These are phyloP conservation scores for Teleopsis dalmanni DNA, from an alignment of 1,140 invertebrate genomes.

Conservation along the genomic window DNA sequence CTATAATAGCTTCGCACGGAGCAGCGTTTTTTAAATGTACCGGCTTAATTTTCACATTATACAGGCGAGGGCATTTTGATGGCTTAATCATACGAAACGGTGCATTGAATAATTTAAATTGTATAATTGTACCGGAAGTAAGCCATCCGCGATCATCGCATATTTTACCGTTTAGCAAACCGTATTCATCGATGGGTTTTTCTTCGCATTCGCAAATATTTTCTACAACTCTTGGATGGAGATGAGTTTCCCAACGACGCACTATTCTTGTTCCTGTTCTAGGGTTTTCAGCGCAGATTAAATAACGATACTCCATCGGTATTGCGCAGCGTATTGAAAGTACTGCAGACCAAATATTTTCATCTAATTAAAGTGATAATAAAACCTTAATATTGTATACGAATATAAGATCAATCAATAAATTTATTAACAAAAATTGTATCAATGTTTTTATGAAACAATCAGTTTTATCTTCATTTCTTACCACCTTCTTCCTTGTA, in stretches of 20 bases:
- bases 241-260: conserved; percentile 76
- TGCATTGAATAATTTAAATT: conserved; percentile 76
- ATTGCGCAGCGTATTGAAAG: conserved; percentile 54
- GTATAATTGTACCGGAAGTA: conserved; percentile 72
- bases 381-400: too few species aligned
- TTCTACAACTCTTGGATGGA: conserved; percentile 45
- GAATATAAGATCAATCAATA: too few species aligned
- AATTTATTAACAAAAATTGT: too few species aligned
- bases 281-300: conserved; percentile 56
- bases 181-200: conserved; percentile 54
- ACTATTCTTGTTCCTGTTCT: conserved; percentile 55
- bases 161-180: too few species aligned
- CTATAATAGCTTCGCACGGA: not conserved
- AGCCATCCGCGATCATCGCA: conserved; percentile 87
- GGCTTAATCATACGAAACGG: conserved; percentile 68
- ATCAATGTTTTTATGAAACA: too few species aligned
- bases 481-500: conserved; percentile 21
- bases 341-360: conserved; percentile 45
- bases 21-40: conserved; percentile 40
- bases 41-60: conserved; percentile 68
- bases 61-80: conserved; percentile 56
- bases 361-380: too few species aligned
- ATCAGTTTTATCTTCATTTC: too few species aligned
- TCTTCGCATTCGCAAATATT: conserved; percentile 59
- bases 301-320: conserved; percentile 67